Evolutionary conservation across 1,140 invertebrate species (phyloP), one percentile per base, ranked within the genome.

Genomic region (Dreissena rostriformis): DNA sequence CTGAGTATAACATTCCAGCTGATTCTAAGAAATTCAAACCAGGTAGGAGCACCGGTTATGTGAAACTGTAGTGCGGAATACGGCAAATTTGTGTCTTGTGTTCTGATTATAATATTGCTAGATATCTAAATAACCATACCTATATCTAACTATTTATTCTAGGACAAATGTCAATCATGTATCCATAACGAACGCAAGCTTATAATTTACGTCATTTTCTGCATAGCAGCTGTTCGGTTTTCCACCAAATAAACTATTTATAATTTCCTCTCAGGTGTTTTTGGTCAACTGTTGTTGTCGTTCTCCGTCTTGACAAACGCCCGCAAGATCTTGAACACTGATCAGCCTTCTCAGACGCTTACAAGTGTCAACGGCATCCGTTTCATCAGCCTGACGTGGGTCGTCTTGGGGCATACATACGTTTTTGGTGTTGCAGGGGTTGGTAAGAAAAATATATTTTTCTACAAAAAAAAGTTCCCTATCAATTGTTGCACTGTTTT

Each of bases 311-410:
- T 90, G 74, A 88, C 88, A 0, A 92, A 91, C 66, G 87, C 66
- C 6, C 72, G 61, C n/a, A 91, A 91, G 66, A 55, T 92, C 19
- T 79, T 92, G 57, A 87, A 73, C 79, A 88, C 90, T 0, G 61
- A 68, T 6, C 88, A 90, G 66, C 52, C 84, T 22, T 29, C 85
- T 5, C 87, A 86, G 0, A 88, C 83, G 63, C 53, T 92, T 28
- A 84, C 79, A 17, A 67, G 84, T 5, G 78, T 92, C 11, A 86
- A 92, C 79, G 91, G 92, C 19, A 91, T 93, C 51, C 84, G 91
- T 2, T 96, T 96, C 0, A 95, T 98, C 61, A 97, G 97, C 86
- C 98, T 98, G 97, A 95, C 96, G 12, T 98, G 98, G 98, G 97
- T 99, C 0, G 97, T 99, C 52, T 95, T 98, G 4, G 97, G 97